Base-by-base conservation (phyloP, 2,113 vertebrate species). In the Dasyurus viverrinus region DNA sequence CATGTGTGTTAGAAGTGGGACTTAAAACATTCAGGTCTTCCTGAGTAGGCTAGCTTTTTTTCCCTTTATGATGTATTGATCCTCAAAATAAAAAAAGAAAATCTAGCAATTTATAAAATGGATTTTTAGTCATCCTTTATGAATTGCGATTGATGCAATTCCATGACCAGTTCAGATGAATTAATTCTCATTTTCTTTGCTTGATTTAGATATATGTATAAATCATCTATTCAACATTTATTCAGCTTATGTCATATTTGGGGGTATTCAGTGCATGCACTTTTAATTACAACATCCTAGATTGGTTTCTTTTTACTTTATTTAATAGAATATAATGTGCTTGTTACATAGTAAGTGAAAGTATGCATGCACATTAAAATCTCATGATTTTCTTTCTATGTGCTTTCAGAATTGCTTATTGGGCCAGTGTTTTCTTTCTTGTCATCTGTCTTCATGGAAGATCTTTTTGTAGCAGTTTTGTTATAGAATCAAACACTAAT, bases 401-500 rank as follows among this genome's bases (percentile, higher is more conserved):
- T 6, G 14, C 30, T 68, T 36, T 68, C 1, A 42, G 36, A 7
- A n/a, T 76, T 76, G 19, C n/a, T 76, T 76, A 76, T 76, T 76
- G 68, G n/a, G 68, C 68, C 36, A 42, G 14, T 76, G 68, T 36
- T 42, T 76, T 76, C 30, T 30, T 68, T 68, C 36, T 16, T 22
- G 1, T 76, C n/a, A 42, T 19, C n/a, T 76, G n/a, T n/a, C 26
- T 76, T 76, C 9, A 25, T 76, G 68, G 68, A 5, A 76, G 30
- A 36, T 16, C 4, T 76, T 76, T 76, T 76, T 76, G 16, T 76
- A 42, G 30, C 10, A 53, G 68, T 94, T 68, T 93, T 97, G 42
- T 94, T 60, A 90, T 27, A 93, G 50, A 92, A 57, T 76, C 5
- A 94, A 92, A 91, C 50, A 95, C 53, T 95, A 26, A 36, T 89